Evolutionary conservation across 2,888 invertebrate species (phyloP).

Genomic region (Aelia acuminata): DNA sequence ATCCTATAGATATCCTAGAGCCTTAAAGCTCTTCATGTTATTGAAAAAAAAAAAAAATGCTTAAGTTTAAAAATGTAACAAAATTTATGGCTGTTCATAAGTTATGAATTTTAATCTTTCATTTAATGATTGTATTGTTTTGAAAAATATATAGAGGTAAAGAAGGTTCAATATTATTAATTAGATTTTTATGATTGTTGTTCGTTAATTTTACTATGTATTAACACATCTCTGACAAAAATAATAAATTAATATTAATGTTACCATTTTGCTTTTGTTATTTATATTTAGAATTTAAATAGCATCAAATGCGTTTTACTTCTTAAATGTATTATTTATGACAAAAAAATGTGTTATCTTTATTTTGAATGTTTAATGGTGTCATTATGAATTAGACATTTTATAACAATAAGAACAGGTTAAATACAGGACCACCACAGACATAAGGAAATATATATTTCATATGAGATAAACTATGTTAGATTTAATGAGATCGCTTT

Average conservation of each 20-base stretch:
- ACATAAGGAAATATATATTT: conserved; percentile 54
- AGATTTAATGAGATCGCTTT: conserved; percentile 58
- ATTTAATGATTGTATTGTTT: neutral
- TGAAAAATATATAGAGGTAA: neutral
- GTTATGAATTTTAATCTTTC: neutral
- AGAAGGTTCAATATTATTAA: neutral
- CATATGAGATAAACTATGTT: conserved; percentile 51
- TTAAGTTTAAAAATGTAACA: neutral
- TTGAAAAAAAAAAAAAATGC: neutral
- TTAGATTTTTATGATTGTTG: conserved; percentile 8
- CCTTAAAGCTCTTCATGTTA: neutral
- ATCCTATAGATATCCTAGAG: too few species aligned
- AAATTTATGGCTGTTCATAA: conserved; percentile 12
- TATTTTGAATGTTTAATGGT: conserved; percentile 25
- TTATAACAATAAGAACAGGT: conserved; percentile 48
- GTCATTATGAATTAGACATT: neutral
- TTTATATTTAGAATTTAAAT: conserved; percentile 44
- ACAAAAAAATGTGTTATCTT: neutral
- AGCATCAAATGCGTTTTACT: conserved; percentile 40
- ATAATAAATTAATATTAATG: neutral
- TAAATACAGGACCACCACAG: conserved; percentile 55
- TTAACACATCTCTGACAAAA: neutral
- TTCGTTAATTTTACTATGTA: neutral
- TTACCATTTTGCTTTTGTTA: neutral
- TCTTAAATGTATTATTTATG: neutral